Evolutionary conservation across 2,888 invertebrate species (phyloP), one percentile per base, ranked within the genome.

Genomic region (Caenorhabditis angaria): DNA sequence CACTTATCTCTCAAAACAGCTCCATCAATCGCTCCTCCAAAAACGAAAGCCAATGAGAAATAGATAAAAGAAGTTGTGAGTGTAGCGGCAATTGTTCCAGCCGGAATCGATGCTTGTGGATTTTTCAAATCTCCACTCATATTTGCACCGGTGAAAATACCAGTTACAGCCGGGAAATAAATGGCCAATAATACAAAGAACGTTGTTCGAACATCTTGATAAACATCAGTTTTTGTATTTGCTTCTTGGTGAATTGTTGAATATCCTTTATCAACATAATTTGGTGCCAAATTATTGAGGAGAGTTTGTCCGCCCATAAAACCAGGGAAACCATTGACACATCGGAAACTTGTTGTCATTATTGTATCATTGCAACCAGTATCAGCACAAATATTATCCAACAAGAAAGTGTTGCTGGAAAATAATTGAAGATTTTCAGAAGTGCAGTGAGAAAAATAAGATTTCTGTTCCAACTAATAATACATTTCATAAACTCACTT

Each of bases 141-240:
- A 89, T 99, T 99, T 1, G 97, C 97, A 24, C 99, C 97, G 72
- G 99, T 97, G 95, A 99, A 96, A 80, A 99, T 99, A 87, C 94
- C 97, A 84, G 97, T 99, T 50, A 97, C 96, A 24, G 97, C 97
- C n/a, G 99, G 97, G 90, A 99, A 99, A 91, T 97, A 99, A 85
- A 99, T 97, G 85, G 97, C 97, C 82, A 97, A 93, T 29, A 99
- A 91, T 81, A 97, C 92, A 60, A 96, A 96, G 88, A 99, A 97
- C 0, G 94, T 92, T 4, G 97, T 95, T 2, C 95, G 93, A 61
- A 95, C 91, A 88, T 99, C 93, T 83, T 82, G 81, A 72, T 81
- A 82, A 89, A 94, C 94, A 88, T 86, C 81, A n/a, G 65, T 59
- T 8, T 59, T 55, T 14, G 47, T 32, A 57, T 82, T 61, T 20